Percentiles rank a stretch among this genome's conserved stretches.
These are phyloP conservation scores for Tetrapedia diversipes DNA, from an alignment of 2,888 invertebrate genomes.

Conservation along the genomic window DNA sequence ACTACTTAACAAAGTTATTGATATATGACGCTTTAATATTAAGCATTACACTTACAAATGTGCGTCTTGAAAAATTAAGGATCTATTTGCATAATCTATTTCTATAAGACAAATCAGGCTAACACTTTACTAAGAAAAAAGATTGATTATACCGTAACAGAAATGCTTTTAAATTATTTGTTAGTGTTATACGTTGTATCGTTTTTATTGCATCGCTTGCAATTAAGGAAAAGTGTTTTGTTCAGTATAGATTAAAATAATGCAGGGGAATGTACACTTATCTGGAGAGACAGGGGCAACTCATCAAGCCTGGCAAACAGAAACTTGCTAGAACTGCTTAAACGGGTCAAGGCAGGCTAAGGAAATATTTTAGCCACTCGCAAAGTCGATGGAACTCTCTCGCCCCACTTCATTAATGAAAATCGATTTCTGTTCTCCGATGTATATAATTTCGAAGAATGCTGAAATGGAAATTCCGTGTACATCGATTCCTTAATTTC, in stretches of 20 bases:
- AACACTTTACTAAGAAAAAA: background rate
- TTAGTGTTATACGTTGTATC: background rate
- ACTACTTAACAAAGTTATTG: too few relatives aligned
- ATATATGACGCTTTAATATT: too few relatives aligned
- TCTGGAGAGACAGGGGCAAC: conserved; percentile 9
- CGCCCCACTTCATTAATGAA: conserved; percentile 58
- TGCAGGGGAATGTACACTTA: conserved; percentile 33
- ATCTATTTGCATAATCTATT: too few relatives aligned
- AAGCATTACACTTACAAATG: too few relatives aligned
- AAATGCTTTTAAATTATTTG: background rate
- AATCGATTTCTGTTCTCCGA: conserved; percentile 53
- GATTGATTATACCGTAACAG: background rate
- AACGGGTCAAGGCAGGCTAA: conserved; percentile 50
- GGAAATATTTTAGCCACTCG: conserved; percentile 54
- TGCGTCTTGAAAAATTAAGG: too few relatives aligned
- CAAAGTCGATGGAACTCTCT: conserved; percentile 48
- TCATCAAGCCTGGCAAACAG: conserved; percentile 40
- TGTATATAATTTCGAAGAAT: conserved; percentile 41
- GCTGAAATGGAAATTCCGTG: conserved; percentile 26
- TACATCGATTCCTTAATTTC: conserved; percentile 32
- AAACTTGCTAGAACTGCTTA: conserved; percentile 42
- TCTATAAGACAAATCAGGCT: too few relatives aligned
- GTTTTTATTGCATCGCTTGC: conserved; percentile 4
- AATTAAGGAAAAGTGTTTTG: conserved; percentile 6
- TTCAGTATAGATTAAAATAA: conserved; percentile 30